These are phyloP conservation scores for Tetheella fluctuosa DNA, from an alignment of 2,888 invertebrate species.

Conservation along the genomic window DNA sequence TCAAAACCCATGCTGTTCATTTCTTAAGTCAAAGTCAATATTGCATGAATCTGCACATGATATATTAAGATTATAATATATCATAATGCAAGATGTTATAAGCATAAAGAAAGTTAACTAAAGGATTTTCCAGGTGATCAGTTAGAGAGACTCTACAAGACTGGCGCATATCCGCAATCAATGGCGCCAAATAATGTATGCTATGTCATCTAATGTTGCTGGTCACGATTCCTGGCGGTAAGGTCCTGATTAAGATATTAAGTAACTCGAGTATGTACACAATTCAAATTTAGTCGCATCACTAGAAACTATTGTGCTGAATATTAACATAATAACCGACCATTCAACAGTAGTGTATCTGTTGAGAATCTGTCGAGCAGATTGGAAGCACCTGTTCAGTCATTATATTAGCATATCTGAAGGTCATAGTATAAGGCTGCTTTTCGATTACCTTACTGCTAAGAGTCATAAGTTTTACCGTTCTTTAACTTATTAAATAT, in stretches of 20 bases:
- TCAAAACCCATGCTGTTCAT: no score
- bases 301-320: not conserved
- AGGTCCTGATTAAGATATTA: not conserved
- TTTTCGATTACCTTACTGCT: not conserved
- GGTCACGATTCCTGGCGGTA: not conserved
- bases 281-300: not conserved
- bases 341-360: not conserved
- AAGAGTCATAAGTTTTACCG: not conserved
- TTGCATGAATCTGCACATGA: no score
- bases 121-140: not conserved
- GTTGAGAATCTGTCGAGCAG: not conserved
- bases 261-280: not conserved
- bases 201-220: not conserved
- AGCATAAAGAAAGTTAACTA: no score
- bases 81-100: no score
- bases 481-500: not conserved
- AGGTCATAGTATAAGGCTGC: not conserved
- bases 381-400: not conserved
- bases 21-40: no score
- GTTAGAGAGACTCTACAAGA: not conserved
- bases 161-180: conserved; percentile 4
- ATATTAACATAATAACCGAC: conserved; percentile 3
- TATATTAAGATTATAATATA: no score
- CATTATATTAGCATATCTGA: not conserved
- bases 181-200: conserved; percentile 6